Conservation (phyloP, 2,888 invertebrate genomes). For the Andrena praecox region DNA sequence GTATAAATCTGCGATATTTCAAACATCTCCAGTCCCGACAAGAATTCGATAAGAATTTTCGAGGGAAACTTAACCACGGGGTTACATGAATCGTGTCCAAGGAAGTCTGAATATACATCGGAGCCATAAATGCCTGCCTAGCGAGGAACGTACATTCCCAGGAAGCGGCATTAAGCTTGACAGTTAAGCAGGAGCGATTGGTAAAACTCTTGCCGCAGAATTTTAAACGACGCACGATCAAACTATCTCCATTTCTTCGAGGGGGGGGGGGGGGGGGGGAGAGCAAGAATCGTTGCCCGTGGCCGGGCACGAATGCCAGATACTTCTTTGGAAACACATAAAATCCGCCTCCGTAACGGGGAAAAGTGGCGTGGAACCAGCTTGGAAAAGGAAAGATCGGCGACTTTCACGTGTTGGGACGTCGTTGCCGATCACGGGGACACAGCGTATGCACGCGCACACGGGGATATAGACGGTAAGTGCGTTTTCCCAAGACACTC, state of each 20-base stretch:
- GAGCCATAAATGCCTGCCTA: conserved; percentile 31
- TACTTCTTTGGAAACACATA: conserved; percentile 22
- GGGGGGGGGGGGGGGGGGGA: background rate
- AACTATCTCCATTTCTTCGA: background rate
- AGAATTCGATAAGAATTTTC: background rate
- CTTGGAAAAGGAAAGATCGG: conserved; percentile 28
- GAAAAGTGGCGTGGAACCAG: conserved; percentile 16
- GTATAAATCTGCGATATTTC: background rate
- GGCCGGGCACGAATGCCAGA: conserved; percentile 7
- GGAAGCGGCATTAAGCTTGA: conserved; percentile 16
- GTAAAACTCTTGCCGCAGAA: conserved; percentile 33
- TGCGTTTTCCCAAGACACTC: conserved; percentile 80
- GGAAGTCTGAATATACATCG: conserved; percentile 42
- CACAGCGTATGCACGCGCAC: conserved; percentile 4
- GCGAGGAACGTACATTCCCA: background rate
- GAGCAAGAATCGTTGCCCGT: background rate
- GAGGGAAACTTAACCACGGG: background rate
- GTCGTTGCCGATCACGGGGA: conserved; percentile 38
- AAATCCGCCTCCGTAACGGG: conserved; percentile 9
- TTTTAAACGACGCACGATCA: conserved; percentile 27
- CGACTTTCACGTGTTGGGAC: conserved; percentile 37
- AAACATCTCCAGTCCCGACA: background rate
- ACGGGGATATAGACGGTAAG: conserved; percentile 50
- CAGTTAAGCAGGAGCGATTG: conserved; percentile 20
- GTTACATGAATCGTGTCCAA: conserved; percentile 3